Evolutionary conservation across 2,888 invertebrate genomes (phyloP).

Genomic region (Epirrhoe tristata): DNA sequence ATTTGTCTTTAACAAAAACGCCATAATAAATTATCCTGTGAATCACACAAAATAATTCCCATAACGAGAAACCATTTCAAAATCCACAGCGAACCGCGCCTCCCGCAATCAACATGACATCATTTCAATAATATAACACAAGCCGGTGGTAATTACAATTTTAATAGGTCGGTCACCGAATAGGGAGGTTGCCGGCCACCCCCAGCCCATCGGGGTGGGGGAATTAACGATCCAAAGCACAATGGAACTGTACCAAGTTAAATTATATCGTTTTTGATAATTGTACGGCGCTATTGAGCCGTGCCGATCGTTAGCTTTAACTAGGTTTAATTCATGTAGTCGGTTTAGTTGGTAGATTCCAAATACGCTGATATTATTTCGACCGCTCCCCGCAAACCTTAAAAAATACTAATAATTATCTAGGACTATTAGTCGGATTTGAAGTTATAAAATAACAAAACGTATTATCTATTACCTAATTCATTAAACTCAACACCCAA

Average conservation of each 20-base stretch:
- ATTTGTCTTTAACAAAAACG: neutral
- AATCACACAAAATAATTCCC: neutral
- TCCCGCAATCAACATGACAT: slow-evolving; percentile 68
- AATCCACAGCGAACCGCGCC: slow-evolving; percentile 25
- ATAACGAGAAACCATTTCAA: slow-evolving; percentile 18
- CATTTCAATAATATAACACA: slow-evolving; percentile 73
- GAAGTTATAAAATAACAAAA: too few species aligned
- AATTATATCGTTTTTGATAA: slow-evolving; percentile 71
- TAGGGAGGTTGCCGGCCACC: slow-evolving; percentile 47
- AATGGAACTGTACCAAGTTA: slow-evolving; percentile 69
- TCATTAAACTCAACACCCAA: too few species aligned
- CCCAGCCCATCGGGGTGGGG: slow-evolving; percentile 39
- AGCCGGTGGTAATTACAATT: slow-evolving; percentile 77
- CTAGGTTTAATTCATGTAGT: slow-evolving; percentile 34
- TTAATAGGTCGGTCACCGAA: slow-evolving; percentile 78
- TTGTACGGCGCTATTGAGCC: slow-evolving; percentile 57
- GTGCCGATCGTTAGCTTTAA: slow-evolving; percentile 47
- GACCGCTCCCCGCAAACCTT: too few species aligned
- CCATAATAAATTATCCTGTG: neutral
- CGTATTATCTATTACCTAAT: too few species aligned
- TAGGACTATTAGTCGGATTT: too few species aligned
- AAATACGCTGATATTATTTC: neutral
- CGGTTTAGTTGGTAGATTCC: slow-evolving; percentile 16
- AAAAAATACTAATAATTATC: too few species aligned
- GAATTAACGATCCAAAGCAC: slow-evolving; percentile 57